These are phyloP conservation scores for Phocides pigmalion DNA, from an alignment of 1,140 invertebrate species.

Conservation along the genomic window DNA sequence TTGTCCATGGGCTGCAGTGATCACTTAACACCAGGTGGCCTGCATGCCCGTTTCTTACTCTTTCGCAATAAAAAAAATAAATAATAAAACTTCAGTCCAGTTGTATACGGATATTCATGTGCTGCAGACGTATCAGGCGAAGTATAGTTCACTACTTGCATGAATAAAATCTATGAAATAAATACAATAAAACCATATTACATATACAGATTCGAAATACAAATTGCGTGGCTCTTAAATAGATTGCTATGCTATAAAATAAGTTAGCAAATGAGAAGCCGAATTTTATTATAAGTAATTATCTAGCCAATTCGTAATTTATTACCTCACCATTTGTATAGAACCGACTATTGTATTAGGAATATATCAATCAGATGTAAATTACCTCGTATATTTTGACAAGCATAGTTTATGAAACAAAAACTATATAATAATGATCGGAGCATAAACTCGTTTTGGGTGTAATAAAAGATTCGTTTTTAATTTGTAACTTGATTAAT, in stretches of 20 bases:
- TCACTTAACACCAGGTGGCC: too few relatives aligned
- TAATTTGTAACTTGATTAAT: background rate
- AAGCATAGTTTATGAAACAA: slow-evolving; percentile 8
- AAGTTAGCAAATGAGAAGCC: background rate
- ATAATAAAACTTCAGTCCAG: too few relatives aligned
- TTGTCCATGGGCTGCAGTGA: too few relatives aligned
- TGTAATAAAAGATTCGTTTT: background rate
- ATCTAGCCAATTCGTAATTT: slow-evolving; percentile 14
- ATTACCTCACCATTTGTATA: slow-evolving; percentile 12
- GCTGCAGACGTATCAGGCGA: too few relatives aligned
- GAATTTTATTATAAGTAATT: slow-evolving; percentile 8
- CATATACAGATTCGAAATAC: background rate
- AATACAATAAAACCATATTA: background rate
- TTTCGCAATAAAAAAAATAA: too few relatives aligned
- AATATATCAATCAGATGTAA: slow-evolving; percentile 22
- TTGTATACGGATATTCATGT: too few relatives aligned
- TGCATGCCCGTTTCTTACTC: too few relatives aligned
- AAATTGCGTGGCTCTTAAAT: slow-evolving; percentile 5
- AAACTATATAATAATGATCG: slow-evolving; percentile 5
- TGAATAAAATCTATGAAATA: too few relatives aligned
- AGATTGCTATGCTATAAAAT: slow-evolving; percentile 9
- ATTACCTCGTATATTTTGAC: slow-evolving; percentile 17
- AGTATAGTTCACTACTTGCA: too few relatives aligned
- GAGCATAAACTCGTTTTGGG: background rate
- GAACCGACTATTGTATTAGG: background rate